phyloP scores from a whole-genome alignment of 1,140 invertebrate genomes.

The Drosophila leontia region DNA sequence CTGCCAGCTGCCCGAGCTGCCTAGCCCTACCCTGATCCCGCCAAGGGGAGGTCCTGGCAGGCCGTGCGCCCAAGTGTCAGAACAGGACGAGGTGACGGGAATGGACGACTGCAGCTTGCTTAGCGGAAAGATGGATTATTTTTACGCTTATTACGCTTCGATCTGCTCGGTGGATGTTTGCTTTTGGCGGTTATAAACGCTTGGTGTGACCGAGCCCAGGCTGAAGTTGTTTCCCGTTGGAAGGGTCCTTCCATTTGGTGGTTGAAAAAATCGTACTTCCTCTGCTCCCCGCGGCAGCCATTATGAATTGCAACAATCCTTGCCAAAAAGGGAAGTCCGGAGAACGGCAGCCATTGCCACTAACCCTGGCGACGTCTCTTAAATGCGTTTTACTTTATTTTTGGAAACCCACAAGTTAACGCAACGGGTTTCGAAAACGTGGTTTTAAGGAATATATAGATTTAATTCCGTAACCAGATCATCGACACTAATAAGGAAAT shows the following conservation, averaged over 20 bases:
- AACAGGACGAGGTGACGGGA: conserved; percentile 9
- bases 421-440: not conserved
- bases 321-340: conserved; percentile 12
- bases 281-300: conserved; percentile 25
- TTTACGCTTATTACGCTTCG: conserved; percentile 72
- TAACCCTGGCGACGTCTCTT: too few relatives aligned
- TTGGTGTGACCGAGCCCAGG: conserved; percentile 73
- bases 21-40: conserved; percentile 5
- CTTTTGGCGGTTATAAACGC: conserved; percentile 81
- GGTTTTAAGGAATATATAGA: not conserved
- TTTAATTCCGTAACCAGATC: not conserved
- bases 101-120: conserved; percentile 68
- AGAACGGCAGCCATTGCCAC: conserved; percentile 1
- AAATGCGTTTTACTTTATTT: not conserved
- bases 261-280: conserved; percentile 7
- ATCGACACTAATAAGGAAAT: conserved; percentile 13
- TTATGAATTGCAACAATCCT: conserved; percentile 9
- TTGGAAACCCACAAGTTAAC: not conserved
- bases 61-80: conserved; percentile 15
- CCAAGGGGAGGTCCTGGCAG: conserved; percentile 35
- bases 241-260: conserved; percentile 3
- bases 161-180: conserved; percentile 84
- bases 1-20: conserved; percentile 29
- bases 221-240: not conserved
- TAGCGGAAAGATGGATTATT: conserved; percentile 81